phyloP scores from a whole-genome alignment of 1,140 invertebrate genomes.

The Neuroterus valhalla region DNA sequence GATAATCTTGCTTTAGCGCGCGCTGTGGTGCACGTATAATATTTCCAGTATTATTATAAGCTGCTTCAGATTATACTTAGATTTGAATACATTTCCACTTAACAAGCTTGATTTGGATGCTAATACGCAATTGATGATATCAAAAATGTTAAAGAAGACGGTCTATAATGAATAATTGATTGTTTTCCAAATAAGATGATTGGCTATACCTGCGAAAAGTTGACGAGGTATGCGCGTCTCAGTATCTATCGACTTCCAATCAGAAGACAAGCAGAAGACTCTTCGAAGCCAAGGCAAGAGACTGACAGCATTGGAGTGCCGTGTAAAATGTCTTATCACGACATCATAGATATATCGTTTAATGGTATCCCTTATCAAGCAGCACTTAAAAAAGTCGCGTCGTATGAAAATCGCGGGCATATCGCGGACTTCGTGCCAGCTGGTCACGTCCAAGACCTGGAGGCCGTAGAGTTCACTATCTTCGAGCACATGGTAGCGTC shows the following conservation, averaged over 20 bases:
- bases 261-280: conserved; percentile 1
- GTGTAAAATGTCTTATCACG: conserved; percentile 5
- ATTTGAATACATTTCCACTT: too few relatives aligned
- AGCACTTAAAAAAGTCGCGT: conserved; percentile 45
- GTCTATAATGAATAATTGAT: conserved; percentile 24
- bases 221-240: conserved; percentile 2
- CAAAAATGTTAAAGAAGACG: background rate
- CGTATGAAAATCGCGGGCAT: conserved; percentile 32
- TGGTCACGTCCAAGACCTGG: background rate
- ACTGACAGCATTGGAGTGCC: background rate
- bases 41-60: too few relatives aligned
- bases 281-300: background rate
- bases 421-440: background rate
- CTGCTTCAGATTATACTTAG: too few relatives aligned
- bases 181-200: conserved; percentile 11
- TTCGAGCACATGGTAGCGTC: conserved; percentile 6
- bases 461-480: conserved; percentile 8
- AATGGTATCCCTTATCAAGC: conserved; percentile 47
- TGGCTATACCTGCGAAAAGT: conserved; percentile 9
- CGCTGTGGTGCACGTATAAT: too few relatives aligned
- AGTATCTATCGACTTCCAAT: conserved; percentile 18
- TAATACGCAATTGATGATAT: background rate
- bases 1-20: too few relatives aligned
- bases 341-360: conserved; percentile 45
- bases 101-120: background rate